phyloP scores from a whole-genome alignment of 2,797 vertebrate species.

The Triplophysa yarkandensis region DNA sequence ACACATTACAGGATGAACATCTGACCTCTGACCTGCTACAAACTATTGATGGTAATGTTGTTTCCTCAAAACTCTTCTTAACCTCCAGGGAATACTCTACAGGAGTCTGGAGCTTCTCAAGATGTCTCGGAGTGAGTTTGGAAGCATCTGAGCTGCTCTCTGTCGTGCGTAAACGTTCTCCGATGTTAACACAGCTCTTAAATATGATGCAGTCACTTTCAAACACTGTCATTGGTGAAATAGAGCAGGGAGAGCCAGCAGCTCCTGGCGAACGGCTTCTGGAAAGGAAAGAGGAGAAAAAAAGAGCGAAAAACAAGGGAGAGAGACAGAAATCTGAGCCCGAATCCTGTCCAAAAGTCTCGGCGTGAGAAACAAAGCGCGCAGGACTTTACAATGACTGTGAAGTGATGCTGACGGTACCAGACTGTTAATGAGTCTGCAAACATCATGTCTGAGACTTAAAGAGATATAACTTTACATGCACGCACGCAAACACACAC shows the following conservation, averaged over 20 bases:
- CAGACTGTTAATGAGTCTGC: constrained; percentile 76
- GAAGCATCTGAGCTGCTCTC: constrained; percentile 69
- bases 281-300: constrained; percentile 4
- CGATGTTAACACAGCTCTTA: constrained; percentile 76
- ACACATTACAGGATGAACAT: background rate
- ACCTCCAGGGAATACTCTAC: background rate
- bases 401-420: constrained; percentile 75
- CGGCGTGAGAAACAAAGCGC: constrained; percentile 42
- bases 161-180: constrained; percentile 61
- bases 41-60: background rate
- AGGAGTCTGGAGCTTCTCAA: background rate
- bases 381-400: constrained; percentile 50
- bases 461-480: constrained; percentile 65
- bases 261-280: constrained; percentile 33
- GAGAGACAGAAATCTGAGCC: constrained; percentile 50
- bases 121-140: constrained; percentile 63
- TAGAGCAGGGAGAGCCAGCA: constrained; percentile 53
- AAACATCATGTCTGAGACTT: constrained; percentile 61
- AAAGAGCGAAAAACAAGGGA: constrained; percentile 31
- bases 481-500: constrained; percentile 44
- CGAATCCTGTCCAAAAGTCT: constrained; percentile 43
- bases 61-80: background rate
- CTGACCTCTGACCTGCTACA: background rate
- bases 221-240: constrained; percentile 73
- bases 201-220: constrained; percentile 75